Base-by-base conservation (phyloP, 2,113 vertebrate genomes). In the Pituophis catenifer region DNA sequence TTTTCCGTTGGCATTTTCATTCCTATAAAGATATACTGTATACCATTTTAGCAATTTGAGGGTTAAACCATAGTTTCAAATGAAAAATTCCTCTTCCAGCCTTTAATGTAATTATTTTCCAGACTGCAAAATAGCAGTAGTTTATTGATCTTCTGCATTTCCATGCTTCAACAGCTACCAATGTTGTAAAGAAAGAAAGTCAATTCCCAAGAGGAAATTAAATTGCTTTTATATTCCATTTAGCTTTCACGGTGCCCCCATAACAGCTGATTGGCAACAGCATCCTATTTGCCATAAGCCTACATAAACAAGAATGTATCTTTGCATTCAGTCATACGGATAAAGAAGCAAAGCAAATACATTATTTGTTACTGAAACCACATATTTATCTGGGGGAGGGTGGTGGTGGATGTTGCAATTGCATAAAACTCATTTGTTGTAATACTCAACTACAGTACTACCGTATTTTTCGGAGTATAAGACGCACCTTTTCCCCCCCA, bases 331-430 rank as follows among this genome's bases (percentile, higher is more conserved):
- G 88, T 94, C n/a, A 70, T 10, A 33, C 38, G 53, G 13, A 57
- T 23, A 52, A 90, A 23, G 0, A 4, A 21, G 11, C 38, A 52
- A 15, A 7, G 48, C 50, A 33, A 65, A 26, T 1, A 48, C 0
- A 0, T 9, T 85, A 24, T 50, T 75, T 2, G 21, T 90, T 50
- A 86, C 6, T 59, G 23, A 33, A 53, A 90, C 8, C 52, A 54
- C 17, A 8, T 52, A 88, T 88, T 33, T 54, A 17, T 55, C 87
- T 5, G 7, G 6, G 50, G 15, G 19, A 48, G 48, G 5, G 11
- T 1, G 48, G 5, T 3, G 24, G 23, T 24, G 8, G 50, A 26
- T 44, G 15, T 38, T 44, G 33, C 75, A 38, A 2, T 21, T 44
- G 33, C 75, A 38, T 81, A 44, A 38, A 50, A 29, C 86, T 12